Base-by-base conservation (phyloP, 2,888 invertebrate species). In the Pilophorus perplexus region DNA sequence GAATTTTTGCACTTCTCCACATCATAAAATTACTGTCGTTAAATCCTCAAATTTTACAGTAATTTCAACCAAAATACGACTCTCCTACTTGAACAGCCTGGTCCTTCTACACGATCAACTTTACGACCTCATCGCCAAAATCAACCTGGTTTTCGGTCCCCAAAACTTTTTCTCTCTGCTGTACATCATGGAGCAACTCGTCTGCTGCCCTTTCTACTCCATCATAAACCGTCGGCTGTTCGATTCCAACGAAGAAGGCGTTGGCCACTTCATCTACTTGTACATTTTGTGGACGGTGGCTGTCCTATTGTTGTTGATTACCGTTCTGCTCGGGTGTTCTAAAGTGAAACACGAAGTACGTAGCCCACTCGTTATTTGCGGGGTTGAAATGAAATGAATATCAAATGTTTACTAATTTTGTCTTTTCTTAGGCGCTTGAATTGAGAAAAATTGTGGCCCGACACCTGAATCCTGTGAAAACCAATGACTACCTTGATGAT, bases 271-370 rank as follows among this genome's bases (percentile, higher is more conserved):
- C 38, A 27, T 50, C 0, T 16, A 16, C 20, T 27, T 64, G 1
- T 50, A 64, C 40, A 16, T 23, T 16, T 18, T 38, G 4, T 64
- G 64, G 64, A 50, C 23, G 0, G 18, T 33, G 16, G 22, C 23
- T 3, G 5, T 23, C 1, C 25, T 48, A 4, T 33, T 64, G 10
- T 10, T 50, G n/a, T n/a, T 64, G 16, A 3, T 64, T n/a, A n/a
- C 33, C 0, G 23, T 64, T 16, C 37, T 64, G 8, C 6, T 18
- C 23, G 22, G 37, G 1, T 64, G 64, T 27, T 38, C 64, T 5
- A 52, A 38, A 38, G 23, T 64, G 20, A 64, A 64, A 23, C 16
- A 64, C 50, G 64, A 64, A 27, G 64, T 64, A 25, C 28, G 18
- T 33, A 33, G 12, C n/a, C n/a, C n/a, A n/a, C n/a, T n/a, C n/a